These are phyloP conservation scores for Parazoanthus darwini DNA, from an alignment of 92 coral and sea anemone species.

Conservation along the genomic window DNA sequence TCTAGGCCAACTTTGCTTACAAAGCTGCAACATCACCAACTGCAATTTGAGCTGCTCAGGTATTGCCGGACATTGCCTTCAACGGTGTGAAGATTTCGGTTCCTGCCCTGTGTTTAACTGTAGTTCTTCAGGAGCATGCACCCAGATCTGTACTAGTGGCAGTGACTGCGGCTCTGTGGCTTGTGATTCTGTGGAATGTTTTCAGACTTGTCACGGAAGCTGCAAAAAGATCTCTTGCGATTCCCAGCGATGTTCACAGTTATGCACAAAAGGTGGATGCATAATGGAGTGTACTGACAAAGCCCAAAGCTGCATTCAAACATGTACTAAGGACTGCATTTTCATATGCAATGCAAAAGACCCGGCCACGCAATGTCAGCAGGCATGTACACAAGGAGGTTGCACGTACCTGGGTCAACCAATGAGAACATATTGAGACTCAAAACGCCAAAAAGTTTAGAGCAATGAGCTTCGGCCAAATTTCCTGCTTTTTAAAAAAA, in stretches of 20 bases:
- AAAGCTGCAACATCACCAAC: background rate
- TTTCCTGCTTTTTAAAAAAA: too few relatives aligned
- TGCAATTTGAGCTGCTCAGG: background rate
- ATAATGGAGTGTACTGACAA: background rate
- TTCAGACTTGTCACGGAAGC: too few relatives aligned
- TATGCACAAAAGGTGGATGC: background rate
- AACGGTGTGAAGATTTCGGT: constrained; percentile 2
- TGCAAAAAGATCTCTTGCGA: too few relatives aligned
- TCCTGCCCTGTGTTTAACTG: background rate
- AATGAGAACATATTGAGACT: background rate
- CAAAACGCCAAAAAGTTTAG: too few relatives aligned
- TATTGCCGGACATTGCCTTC: background rate
- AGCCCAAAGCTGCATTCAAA: background rate
- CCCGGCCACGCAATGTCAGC: background rate
- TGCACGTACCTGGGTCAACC: background rate
- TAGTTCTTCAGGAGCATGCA: background rate
- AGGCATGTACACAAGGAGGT: background rate
- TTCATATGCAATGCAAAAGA: background rate
- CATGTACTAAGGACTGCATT: background rate
- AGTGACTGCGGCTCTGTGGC: background rate
- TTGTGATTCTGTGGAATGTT: too few relatives aligned
- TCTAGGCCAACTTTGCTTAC: background rate
- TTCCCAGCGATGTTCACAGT: background rate
- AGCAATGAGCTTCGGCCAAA: too few relatives aligned
- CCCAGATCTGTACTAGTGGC: background rate